Base-by-base conservation (phyloP, 2,797 vertebrate species). In the Neopelma chrysocephalum region DNA sequence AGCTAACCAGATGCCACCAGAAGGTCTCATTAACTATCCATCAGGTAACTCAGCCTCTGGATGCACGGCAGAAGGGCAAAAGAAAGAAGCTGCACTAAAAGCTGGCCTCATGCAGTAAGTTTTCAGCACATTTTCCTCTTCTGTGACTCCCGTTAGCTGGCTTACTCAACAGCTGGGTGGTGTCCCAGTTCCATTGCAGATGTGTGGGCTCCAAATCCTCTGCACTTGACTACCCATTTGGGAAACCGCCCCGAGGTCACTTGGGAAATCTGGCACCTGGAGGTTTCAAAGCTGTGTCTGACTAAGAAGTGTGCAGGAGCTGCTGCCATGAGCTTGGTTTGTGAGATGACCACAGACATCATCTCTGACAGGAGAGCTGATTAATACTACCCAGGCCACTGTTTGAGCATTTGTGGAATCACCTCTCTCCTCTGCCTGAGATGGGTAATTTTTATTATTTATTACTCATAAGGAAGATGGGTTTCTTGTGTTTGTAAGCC, bases 321-420 rank as follows among this genome's bases (percentile, higher is more conserved):
- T 92, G 77, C 73, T 91, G 93, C 87, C 69, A n/a, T 27, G 61
- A 91, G 56, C 60, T 86, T 22, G 66, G 81, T 69, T 91, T 76
- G 22, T 56, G 62, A 94, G 54, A 82, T 2, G 6, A 87, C 85
- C 3, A 0, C 45, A 58, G 13, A 31, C 45, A 50, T 19, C 47
- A 66, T 22, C 56, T 77, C 83, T 5, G 6, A 77, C 56, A 64
- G 0, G 7, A 58, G 73, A 81, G 51, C 20, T 78, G 72, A 80
- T 89, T 85, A 73, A 81, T 65, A 57, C 32, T 50, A 60, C 47
- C 79, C 36, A 83, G 69, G 76, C 58, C 73, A 38, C 11, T 58
- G 60, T 34, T 34, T 78, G 64, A 72, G 29, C 12, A 3, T 31
- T 60, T 89, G 68, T 77, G 91, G 82, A 94, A 56, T 95, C 87